Conservation (phyloP, 2,113 vertebrate genomes). For the Sus scrofa region DNA sequence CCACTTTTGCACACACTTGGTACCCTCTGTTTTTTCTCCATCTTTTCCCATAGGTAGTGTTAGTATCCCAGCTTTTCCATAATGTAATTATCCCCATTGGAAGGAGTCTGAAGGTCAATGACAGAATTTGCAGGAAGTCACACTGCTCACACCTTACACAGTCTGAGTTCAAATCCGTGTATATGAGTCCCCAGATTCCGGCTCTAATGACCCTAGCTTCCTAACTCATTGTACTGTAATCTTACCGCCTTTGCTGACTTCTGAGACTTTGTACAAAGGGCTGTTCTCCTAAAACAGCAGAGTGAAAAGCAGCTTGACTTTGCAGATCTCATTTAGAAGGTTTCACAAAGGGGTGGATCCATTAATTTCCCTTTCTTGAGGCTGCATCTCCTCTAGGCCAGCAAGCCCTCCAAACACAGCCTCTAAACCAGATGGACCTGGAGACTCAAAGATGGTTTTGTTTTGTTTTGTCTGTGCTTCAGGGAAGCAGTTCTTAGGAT, state of each 20-base stretch:
- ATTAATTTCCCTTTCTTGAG: not conserved
- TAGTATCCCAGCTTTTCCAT: not conserved
- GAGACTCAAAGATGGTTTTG: too few species aligned
- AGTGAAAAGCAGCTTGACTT: not conserved
- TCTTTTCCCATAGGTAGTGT: not conserved
- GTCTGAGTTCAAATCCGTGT: not conserved
- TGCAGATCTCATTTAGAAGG: not conserved
- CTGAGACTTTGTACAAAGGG: not conserved
- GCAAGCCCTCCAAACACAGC: not conserved
- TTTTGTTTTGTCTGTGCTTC: not conserved
- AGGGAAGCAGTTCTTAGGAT: not conserved
- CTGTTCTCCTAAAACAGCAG: not conserved
- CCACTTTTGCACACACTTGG: not conserved
- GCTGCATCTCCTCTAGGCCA: not conserved
- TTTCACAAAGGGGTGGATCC: not conserved
- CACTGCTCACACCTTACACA: not conserved
- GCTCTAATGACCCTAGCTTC: not conserved
- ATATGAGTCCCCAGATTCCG: not conserved
- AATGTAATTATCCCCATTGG: not conserved
- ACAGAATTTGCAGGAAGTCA: not conserved
- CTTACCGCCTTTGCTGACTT: not conserved
- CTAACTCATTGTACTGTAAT: not conserved
- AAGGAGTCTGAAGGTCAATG: not conserved
- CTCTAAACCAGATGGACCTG: too few species aligned
- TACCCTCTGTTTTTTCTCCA: not conserved